Conservation (phyloP, 2,797 vertebrate genomes). For the Sebastolobus altivelis region DNA sequence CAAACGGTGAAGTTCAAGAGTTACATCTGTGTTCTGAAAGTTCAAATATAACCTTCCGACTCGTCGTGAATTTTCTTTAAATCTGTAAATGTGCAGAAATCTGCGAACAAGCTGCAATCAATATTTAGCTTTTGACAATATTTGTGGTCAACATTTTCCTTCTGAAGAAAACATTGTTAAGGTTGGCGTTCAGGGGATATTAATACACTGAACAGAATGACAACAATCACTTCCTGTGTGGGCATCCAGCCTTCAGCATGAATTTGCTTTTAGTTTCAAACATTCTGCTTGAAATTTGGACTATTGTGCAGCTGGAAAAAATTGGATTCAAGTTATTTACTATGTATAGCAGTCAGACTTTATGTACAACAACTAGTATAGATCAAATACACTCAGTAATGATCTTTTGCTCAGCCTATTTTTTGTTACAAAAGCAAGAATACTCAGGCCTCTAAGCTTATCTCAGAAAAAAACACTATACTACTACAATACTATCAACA, state of each 20-base stretch:
- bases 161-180: not conserved
- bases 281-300: not conserved
- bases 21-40: not conserved
- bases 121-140: not conserved
- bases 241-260: not conserved
- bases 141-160: not conserved
- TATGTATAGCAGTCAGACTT: not conserved
- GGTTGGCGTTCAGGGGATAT: not conserved
- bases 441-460: not conserved
- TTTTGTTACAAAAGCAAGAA: not conserved
- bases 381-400: not conserved
- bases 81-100: conserved; percentile 1
- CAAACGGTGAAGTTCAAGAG: not conserved
- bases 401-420: not conserved
- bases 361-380: too few species aligned
- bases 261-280: not conserved
- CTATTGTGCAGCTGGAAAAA: not conserved
- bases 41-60: not conserved
- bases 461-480: not conserved
- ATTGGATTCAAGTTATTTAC: not conserved
- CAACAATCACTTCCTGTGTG: not conserved
- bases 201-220: not conserved
- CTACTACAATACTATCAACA: too few species aligned
- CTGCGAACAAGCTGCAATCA: not conserved
- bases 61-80: not conserved